Evolutionary conservation across 2,113 vertebrate genomes (phyloP).

Genomic region (Misgurnus anguillicaudatus): DNA sequence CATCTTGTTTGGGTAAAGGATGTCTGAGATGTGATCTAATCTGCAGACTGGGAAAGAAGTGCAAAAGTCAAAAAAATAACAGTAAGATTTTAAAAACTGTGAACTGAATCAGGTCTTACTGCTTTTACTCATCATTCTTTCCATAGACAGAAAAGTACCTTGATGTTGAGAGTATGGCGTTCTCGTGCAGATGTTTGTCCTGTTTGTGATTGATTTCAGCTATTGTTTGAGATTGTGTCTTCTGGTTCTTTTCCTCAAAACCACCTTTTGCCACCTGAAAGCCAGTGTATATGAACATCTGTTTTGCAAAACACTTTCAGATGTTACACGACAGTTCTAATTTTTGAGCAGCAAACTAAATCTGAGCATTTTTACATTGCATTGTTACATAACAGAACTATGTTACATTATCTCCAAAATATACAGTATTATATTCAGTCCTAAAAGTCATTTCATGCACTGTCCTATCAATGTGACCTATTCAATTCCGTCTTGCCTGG

Average conservation of each 20-base stretch:
- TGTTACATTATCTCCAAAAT: too few species aligned
- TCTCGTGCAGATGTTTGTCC: slow-evolving; percentile 33
- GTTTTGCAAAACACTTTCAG: not conserved
- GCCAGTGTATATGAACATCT: not conserved
- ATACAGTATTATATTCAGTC: too few species aligned
- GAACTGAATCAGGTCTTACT: slow-evolving; percentile 49
- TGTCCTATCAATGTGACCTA: too few species aligned
- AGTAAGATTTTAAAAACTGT: not conserved
- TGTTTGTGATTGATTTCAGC: slow-evolving; percentile 35
- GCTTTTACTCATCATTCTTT: not conserved
- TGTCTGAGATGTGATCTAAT: slow-evolving; percentile 64
- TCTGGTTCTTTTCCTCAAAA: slow-evolving; percentile 46
- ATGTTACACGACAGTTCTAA: not conserved
- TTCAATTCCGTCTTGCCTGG: too few species aligned
- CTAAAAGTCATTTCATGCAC: too few species aligned
- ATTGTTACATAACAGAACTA: too few species aligned
- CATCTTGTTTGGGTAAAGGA: slow-evolving; percentile 74
- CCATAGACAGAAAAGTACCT: slow-evolving; percentile 35
- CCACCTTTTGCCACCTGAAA: slow-evolving; percentile 49
- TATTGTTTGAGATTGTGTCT: slow-evolving; percentile 31
- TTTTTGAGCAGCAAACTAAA: not conserved
- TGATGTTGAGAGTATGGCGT: slow-evolving; percentile 49
- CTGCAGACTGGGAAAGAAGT: slow-evolving; percentile 14
- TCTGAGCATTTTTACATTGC: not conserved
- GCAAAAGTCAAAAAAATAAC: not conserved